Conservation (phyloP, 1,140 invertebrate species). For the Penaeus vannamei region DNA sequence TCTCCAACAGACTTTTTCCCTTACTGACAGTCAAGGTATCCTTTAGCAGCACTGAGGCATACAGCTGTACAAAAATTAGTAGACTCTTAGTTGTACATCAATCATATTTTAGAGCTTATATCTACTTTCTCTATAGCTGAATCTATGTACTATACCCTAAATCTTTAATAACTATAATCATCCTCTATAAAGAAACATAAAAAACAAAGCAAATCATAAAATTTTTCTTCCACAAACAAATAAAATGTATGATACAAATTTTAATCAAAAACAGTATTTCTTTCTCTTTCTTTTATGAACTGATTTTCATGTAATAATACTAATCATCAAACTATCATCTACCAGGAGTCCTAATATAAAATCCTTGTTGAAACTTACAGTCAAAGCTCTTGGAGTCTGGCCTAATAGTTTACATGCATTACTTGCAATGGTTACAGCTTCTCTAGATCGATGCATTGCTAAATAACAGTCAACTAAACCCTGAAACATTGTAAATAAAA, state of each 20-base stretch:
- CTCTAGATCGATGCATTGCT: conserved; percentile 78
- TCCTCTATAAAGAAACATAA: not conserved
- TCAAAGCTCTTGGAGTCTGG: conserved; percentile 80
- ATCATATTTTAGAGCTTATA: not conserved
- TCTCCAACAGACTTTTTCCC: conserved; percentile 80
- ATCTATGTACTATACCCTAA: too few relatives aligned
- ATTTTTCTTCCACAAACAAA: too few relatives aligned
- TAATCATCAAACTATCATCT: too few relatives aligned
- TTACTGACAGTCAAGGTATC: conserved; percentile 78
- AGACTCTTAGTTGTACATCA: not conserved
- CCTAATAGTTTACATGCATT: conserved; percentile 81
- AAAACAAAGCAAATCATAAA: not conserved
- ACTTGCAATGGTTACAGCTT: conserved; percentile 80
- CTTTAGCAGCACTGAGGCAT: conserved; percentile 81
- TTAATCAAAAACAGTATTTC: too few relatives aligned
- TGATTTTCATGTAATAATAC: too few relatives aligned
- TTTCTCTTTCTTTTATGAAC: too few relatives aligned
- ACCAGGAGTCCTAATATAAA: too few relatives aligned
- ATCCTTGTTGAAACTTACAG: conserved; percentile 73
- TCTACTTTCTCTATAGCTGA: too few relatives aligned
- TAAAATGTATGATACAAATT: too few relatives aligned
- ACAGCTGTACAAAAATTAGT: conserved; percentile 75
- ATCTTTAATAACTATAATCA: not conserved
- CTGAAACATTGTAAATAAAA: conserved; percentile 34
- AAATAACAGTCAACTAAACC: conserved; percentile 82